Evolutionary conservation across 1,140 invertebrate species (phyloP), one percentile per base, ranked within the genome.

Genomic region (Halictus rubicundus): DNA sequence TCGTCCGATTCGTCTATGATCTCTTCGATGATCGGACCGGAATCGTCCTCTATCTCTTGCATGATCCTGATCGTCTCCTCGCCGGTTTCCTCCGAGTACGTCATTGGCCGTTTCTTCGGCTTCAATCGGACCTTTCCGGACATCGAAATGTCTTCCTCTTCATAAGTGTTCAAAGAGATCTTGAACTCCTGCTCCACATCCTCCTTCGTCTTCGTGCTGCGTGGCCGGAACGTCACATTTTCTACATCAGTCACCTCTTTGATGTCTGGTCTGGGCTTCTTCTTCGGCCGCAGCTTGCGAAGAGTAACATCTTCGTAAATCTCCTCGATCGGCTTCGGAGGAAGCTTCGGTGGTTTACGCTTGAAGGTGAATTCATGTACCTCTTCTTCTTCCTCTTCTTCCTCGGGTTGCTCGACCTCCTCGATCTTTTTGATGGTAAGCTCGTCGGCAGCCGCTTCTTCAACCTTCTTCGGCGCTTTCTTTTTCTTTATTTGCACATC

Each of bases 141-240:
- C 95, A 97, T 96, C 8, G 96, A 96, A 80, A 97, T 96, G 91
- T 97, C 96, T 93, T 97, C 96, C 93, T 97, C 97, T 64, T 96
- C 96, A 90, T 97, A 97, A 0, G 96, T 96, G 92, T 97, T 96
- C 64, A 97, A 92, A 39, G 96, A 96, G 83, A 97, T 97, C 89
- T 96, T 97, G 89, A 97, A 97, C 92, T 97, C 96, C 93, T 97
- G 96, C 89, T 97, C 96, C 10, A 97, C 96, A 88, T 97, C 96
- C 93, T 97, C 96, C 92, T 97, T 96, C 4, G 95, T 96, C 92
- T 95, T 96, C 8, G 95, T 96, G 7, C 89, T 91, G 90, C 95
- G 95, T 16, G 96, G 95, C 84, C 95, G 94, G 91, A 97, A 96
- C 23, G 95, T 96, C 4, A 97, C 96, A 84, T 94, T 95, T 93